Evolutionary conservation across 2,888 invertebrate genomes (phyloP), one percentile per base, ranked within the genome.

Genomic region (Nomada fabriciana): DNA sequence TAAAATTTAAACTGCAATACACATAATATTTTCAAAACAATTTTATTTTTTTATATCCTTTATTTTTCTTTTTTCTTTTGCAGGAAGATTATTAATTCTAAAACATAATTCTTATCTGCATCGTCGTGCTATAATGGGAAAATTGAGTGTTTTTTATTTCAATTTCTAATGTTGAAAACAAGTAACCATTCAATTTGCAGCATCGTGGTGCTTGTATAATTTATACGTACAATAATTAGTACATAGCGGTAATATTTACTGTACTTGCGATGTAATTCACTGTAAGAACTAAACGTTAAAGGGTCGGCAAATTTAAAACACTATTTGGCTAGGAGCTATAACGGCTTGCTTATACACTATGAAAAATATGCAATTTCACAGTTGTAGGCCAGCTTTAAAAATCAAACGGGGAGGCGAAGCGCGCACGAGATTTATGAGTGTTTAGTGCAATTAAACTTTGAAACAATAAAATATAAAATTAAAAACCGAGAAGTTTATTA

Each of bases 241-340:
- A 60, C 18, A n/a, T 65, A 74, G 42, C 68, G 68, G 50, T 43
- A 68, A 68, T n/a, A 11, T 52, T 2, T 74, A 60, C 70, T 15
- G 50, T 50, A 15, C 60, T 52, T 29, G 25, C 10, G 29, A 50
- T 20, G 42, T 29, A 25, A 42, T 60, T 50, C n/a, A n/a, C 5
- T 7, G 29, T 2, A 50, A 50, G 3, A 15, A 59, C n/a, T 23
- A 68, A 68, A 57, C 18, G n/a, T 13, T 57, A 15, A 50, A 13
- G 36, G 36, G 59, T 18, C 47, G 50, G 43, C 67, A 67, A 67
- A 67, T 67, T 47, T 59, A 36, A 36, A 59, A 36, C 15, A 53
- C 47, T 57, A 13, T 67, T 59, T 59, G 36, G 23, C 23, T 55
- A 65, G 25, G 25, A 36, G 59, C 9, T n/a, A 59, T 74, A 59